A percentile compares a stretch with the other conserved stretches of the same genome.
These are phyloP conservation scores for Branchinecta sandiegonensis DNA, from an alignment of 2,888 invertebrate genomes.

Conservation along the genomic window DNA sequence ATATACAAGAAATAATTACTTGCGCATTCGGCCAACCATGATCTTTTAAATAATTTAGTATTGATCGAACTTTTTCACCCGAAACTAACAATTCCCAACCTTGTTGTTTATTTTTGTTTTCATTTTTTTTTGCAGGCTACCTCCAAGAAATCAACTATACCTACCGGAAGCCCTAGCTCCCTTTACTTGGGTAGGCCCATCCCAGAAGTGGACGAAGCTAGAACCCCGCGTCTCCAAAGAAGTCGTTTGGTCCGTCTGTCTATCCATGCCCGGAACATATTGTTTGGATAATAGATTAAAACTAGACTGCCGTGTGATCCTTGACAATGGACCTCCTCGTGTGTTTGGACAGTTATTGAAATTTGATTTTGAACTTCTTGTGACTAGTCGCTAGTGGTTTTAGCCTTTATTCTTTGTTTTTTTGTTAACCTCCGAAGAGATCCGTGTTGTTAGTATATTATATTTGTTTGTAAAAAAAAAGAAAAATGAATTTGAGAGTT, in stretches of 20 bases:
- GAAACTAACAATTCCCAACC: too few species aligned
- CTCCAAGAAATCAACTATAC: background rate
- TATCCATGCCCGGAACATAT: conserved; percentile 1
- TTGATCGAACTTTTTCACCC: too few species aligned
- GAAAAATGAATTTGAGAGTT: too few species aligned
- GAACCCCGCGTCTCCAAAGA: background rate
- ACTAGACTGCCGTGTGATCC: background rate
- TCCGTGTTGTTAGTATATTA: too few species aligned
- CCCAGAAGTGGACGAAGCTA: background rate
- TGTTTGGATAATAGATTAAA: conserved; percentile 8
- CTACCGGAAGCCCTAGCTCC: background rate
- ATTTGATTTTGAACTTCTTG: background rate
- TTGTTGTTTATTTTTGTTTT: background rate
- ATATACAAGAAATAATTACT: too few species aligned
- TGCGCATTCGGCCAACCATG: too few species aligned
- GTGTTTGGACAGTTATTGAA: conserved; percentile 8
- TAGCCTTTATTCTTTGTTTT: background rate
- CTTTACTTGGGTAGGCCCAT: background rate
- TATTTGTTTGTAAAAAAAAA: too few species aligned
- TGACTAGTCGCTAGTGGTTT: conserved; percentile 5
- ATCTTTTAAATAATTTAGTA: too few species aligned
- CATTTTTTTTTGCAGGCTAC: background rate
- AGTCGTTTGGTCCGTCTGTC: background rate
- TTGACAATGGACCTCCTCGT: background rate
- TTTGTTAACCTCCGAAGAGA: too few species aligned